Evolutionary conservation across 1,140 invertebrate species (phyloP).

Genomic region (Phocides pigmalion): DNA sequence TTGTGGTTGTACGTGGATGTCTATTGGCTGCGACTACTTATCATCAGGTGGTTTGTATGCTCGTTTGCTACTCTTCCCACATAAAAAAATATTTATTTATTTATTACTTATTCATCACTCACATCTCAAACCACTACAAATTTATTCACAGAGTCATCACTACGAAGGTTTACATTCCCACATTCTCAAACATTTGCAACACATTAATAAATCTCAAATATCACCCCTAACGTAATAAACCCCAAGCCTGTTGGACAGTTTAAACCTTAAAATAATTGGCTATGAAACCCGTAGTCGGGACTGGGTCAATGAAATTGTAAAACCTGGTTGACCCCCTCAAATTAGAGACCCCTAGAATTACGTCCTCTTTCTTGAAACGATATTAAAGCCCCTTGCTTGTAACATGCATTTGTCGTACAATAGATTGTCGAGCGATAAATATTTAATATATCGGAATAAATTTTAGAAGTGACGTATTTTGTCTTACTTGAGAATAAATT

Average conservation of each 20-base stretch:
- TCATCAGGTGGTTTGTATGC: too few relatives aligned
- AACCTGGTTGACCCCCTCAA: slow-evolving; percentile 50
- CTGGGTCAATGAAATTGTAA: slow-evolving; percentile 57
- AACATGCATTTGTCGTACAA: not conserved
- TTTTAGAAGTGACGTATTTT: too few relatives aligned
- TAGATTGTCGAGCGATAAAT: not conserved
- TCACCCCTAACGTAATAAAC: slow-evolving; percentile 28
- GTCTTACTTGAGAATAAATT: too few relatives aligned
- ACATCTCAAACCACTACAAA: not conserved
- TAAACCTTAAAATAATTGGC: slow-evolving; percentile 35
- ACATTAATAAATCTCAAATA: slow-evolving; percentile 31
- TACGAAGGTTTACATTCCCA: not conserved
- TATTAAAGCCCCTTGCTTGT: slow-evolving; percentile 48
- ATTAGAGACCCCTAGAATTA: slow-evolving; percentile 56
- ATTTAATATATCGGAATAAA: too few relatives aligned
- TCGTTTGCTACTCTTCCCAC: too few relatives aligned
- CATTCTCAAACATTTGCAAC: slow-evolving; percentile 1
- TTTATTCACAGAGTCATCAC: not conserved
- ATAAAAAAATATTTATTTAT: too few relatives aligned
- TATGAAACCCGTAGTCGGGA: slow-evolving; percentile 27
- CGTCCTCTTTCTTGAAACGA: slow-evolving; percentile 56
- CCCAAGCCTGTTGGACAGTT: slow-evolving; percentile 17
- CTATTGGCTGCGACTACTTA: too few relatives aligned
- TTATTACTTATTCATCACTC: not conserved
- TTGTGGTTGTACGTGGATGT: too few relatives aligned